Evolutionary conservation across 2,797 vertebrate genomes (phyloP).

Genomic region (Sus cebifrons): DNA sequence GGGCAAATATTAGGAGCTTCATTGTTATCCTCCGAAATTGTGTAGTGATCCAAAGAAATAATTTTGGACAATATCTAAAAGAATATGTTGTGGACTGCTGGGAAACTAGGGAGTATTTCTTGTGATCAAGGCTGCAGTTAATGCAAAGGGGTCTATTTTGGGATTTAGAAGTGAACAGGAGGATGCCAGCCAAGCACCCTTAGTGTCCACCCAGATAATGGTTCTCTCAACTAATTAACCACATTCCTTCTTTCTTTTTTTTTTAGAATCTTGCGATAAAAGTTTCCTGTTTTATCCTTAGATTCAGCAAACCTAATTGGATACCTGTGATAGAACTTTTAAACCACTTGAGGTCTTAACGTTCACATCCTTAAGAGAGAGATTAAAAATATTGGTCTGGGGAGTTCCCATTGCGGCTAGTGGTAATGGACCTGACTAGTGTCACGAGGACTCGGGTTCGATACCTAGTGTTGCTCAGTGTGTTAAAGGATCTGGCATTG

Average conservation of each 20-base stretch:
- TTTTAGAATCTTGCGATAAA: slow-evolving; percentile 51
- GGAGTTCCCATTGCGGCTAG: too few species aligned
- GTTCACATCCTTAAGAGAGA: slow-evolving; percentile 9
- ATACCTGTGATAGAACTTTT: background rate
- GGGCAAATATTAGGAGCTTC: background rate
- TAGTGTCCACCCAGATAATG: background rate
- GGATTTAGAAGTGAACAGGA: background rate
- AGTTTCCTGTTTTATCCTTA: background rate
- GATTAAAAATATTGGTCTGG: slow-evolving; percentile 25
- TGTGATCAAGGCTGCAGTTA: background rate
- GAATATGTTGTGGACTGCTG: background rate
- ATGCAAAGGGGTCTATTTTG: background rate
- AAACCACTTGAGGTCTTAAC: slow-evolving; percentile 14
- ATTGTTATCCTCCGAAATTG: background rate
- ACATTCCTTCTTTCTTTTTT: background rate
- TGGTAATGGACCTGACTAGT: too few species aligned
- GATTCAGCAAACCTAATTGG: background rate
- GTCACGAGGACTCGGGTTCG: too few species aligned
- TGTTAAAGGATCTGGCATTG: too few species aligned
- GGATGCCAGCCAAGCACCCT: background rate
- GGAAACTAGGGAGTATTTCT: background rate
- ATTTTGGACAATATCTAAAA: slow-evolving; percentile 62
- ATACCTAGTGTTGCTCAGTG: too few species aligned
- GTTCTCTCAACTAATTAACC: slow-evolving; percentile 13
- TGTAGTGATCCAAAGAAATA: slow-evolving; percentile 23